phyloP scores from a whole-genome alignment of 2,797 vertebrate genomes.

The Poecilia wingei region DNA sequence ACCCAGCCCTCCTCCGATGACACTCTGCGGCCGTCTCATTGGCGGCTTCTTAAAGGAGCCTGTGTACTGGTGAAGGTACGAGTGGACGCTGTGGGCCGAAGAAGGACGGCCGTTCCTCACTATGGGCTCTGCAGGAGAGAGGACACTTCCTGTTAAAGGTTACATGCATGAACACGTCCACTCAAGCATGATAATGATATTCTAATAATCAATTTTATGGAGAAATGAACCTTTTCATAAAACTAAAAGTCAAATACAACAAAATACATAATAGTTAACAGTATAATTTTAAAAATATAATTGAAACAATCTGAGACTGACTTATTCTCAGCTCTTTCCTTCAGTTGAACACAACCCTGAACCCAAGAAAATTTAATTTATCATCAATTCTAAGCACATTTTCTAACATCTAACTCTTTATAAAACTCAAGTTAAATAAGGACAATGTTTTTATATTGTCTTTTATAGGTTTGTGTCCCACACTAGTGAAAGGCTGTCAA shows the following conservation, averaged over 20 bases:
- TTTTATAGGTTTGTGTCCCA: background rate
- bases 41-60: constrained; percentile 96
- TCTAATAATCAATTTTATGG: background rate
- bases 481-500: background rate
- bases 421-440: background rate
- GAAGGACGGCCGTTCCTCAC: constrained; percentile 95
- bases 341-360: background rate
- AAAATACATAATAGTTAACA: background rate
- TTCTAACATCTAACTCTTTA: background rate
- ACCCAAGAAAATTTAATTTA: background rate
- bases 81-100: constrained; percentile 95
- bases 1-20: constrained; percentile 93
- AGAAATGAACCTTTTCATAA: background rate
- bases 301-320: background rate
- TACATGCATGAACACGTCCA: background rate
- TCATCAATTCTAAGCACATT: background rate
- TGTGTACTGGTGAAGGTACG: constrained; percentile 95
- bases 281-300: background rate
- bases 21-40: constrained; percentile 91
- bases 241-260: background rate
- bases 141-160: background rate
- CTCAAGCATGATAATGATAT: background rate
- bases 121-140: constrained; percentile 85
- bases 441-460: background rate
- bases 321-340: background rate